Percentiles rank a stretch among this genome's conserved stretches.
phyloP scores from a whole-genome alignment of 2,888 invertebrate species.

The Omphaloscelis lunosa region DNA sequence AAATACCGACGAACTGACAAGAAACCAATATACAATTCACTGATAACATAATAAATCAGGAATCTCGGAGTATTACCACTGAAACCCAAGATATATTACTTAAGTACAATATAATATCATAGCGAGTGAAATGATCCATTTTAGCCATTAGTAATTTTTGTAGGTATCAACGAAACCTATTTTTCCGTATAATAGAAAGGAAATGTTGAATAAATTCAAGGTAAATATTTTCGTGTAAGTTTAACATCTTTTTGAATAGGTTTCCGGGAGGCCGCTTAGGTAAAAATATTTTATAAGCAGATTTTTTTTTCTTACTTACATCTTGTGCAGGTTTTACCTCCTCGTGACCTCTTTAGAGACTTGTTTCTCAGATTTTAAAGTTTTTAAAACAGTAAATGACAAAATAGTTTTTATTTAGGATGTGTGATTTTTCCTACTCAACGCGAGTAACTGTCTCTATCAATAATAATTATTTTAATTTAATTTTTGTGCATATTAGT shows the following conservation, averaged over 20 bases:
- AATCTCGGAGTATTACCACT: conserved; percentile 27
- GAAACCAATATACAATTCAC: conserved; percentile 32
- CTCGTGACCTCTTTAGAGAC: not conserved
- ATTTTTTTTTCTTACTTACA: not conserved
- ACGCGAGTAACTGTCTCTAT: not conserved
- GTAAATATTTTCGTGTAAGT: conserved; percentile 34
- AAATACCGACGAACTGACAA: conserved; percentile 20
- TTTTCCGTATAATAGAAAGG: not conserved
- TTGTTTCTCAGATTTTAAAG: too few species aligned
- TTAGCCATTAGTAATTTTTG: conserved; percentile 27
- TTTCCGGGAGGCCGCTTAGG: too few species aligned
- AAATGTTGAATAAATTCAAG: conserved; percentile 30
- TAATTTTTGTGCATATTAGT: too few species aligned
- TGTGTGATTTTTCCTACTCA: not conserved
- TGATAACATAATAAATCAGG: conserved; percentile 39
- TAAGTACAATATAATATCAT: conserved; percentile 41
- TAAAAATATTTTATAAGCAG: not conserved
- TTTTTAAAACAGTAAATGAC: not conserved
- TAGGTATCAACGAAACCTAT: conserved; percentile 29
- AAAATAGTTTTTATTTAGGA: not conserved
- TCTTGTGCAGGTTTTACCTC: too few species aligned
- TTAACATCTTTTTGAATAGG: not conserved
- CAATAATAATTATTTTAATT: not conserved
- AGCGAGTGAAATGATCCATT: conserved; percentile 33
- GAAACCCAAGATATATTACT: conserved; percentile 37